Evolutionary conservation across 2,888 invertebrate species (phyloP), one percentile per base, ranked within the genome.

Genomic region (Acleris laterana): DNA sequence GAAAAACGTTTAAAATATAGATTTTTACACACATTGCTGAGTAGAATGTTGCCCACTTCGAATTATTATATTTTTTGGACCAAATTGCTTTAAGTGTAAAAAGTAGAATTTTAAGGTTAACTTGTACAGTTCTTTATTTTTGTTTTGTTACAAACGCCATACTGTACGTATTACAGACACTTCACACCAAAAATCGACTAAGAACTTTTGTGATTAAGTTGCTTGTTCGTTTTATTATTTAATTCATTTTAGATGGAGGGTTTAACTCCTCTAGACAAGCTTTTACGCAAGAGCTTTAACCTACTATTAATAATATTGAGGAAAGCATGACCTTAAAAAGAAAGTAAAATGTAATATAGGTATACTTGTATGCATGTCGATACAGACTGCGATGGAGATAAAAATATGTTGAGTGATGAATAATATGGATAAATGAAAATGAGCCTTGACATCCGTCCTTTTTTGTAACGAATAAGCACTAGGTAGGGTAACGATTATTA

Each of bases 401-500:
- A 38, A 38, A 38, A 11, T 32, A 32, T 32, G 32, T 38, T 38
- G 13, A 38, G 9, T 38, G 38, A 13, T 38, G 38, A 13, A 38
- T 70, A 58, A 61, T 46, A 62, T 72, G 63, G 68, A 70, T 28
- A 58, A 52, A 53, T 62, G 2, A n/a, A 13, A 25, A 56, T 56
- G 61, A 61, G 63, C 68, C 64, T 68, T 62, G 42, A 53, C 42
- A 57, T 68, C 69, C 69, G 70, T 69, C 69, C 72, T 66, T 63
- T 67, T 44, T n/a, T 42, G 19, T 42, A 32, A 57, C 51, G 57
- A 56, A 52, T 62, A 69, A 52, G 67, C 68, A 66, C 63, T 48
- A 56, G 63, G 13, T 66, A 62, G 69, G 63, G 67, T 68, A 62
- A 63, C 67, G 68, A 68, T 59, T 61, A 38, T 50, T 51, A 56